These are phyloP conservation scores for Xyrichtys novacula DNA, from an alignment of 2,797 vertebrate species.

Conservation along the genomic window DNA sequence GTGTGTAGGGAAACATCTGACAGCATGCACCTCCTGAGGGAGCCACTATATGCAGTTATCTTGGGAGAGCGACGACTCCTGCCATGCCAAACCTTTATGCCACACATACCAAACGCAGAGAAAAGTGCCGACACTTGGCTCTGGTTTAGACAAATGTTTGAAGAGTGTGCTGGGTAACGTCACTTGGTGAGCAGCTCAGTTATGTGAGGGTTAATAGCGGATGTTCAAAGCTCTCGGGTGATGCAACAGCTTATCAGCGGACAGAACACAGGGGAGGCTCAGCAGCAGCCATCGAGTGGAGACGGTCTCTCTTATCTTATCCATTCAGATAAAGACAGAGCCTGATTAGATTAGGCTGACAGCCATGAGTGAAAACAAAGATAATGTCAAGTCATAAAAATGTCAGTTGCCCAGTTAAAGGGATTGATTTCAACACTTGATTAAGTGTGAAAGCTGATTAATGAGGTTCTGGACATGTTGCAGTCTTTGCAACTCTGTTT, in stretches of 20 bases:
- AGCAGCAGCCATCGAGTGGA: conserved; percentile 36
- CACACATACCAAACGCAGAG: conserved; percentile 49
- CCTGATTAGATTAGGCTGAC: conserved; percentile 44
- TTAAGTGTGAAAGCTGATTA: conserved; percentile 21
- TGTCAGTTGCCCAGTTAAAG: conserved; percentile 30
- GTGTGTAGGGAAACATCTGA: conserved; percentile 76
- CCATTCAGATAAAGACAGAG: conserved; percentile 52
- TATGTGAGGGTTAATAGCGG: conserved; percentile 21
- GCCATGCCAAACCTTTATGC: conserved; percentile 44
- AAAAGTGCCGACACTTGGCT: conserved; percentile 39
- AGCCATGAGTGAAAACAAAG: conserved; percentile 45
- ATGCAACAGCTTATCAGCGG: conserved; percentile 55
- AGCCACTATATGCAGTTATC: conserved; percentile 68
- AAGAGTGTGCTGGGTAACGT: conserved; percentile 31
- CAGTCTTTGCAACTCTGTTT: not conserved
- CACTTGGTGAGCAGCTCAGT: conserved; percentile 8
- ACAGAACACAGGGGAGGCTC: conserved; percentile 34
- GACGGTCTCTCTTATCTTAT: conserved; percentile 60
- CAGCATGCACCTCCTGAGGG: conserved; percentile 64
- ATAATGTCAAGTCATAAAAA: conserved; percentile 56
- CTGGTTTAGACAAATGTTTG: conserved; percentile 51
- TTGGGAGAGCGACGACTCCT: conserved; percentile 26
- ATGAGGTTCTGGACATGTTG: not conserved
- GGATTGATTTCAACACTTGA: conserved; percentile 28
- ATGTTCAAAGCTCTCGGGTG: conserved; percentile 46